phyloP scores from a whole-genome alignment of 2,113 vertebrate genomes.

The Dinomys branickii region DNA sequence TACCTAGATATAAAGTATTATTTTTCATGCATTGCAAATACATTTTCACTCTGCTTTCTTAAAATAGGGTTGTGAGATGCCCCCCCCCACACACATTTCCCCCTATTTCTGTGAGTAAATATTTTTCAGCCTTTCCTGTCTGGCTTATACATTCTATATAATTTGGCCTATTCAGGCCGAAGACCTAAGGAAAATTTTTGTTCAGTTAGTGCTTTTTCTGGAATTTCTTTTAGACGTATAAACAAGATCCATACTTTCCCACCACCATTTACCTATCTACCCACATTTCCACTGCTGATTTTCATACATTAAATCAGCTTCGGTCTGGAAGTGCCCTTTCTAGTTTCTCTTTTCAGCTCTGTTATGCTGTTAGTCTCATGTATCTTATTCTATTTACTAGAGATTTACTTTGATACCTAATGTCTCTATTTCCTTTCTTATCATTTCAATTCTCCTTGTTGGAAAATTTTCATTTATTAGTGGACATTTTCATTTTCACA shows the following conservation, averaged over 20 bases:
- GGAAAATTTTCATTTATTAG: background rate
- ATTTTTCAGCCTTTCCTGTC: background rate
- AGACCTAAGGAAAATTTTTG: background rate
- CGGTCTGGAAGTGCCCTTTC: background rate
- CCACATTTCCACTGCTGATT: background rate
- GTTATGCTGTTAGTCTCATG: background rate
- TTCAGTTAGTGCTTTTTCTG: background rate
- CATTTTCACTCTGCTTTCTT: background rate
- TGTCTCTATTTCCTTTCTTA: background rate
- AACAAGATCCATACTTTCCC: background rate
- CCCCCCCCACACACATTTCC: too few relatives aligned
- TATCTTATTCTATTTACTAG: background rate
- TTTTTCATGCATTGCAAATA: background rate
- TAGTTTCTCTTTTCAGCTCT: background rate
- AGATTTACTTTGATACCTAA: background rate
- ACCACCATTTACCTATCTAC: background rate
- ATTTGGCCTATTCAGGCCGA: background rate
- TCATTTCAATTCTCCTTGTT: background rate
- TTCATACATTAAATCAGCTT: background rate
- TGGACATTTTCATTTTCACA: background rate
- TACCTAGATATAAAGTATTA: background rate
- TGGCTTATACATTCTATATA: background rate
- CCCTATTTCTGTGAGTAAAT: background rate
- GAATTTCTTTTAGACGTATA: background rate
- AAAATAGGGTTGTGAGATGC: background rate